Evolutionary conservation across 2,888 invertebrate genomes (phyloP).

Genomic region (Orthosia gothica): DNA sequence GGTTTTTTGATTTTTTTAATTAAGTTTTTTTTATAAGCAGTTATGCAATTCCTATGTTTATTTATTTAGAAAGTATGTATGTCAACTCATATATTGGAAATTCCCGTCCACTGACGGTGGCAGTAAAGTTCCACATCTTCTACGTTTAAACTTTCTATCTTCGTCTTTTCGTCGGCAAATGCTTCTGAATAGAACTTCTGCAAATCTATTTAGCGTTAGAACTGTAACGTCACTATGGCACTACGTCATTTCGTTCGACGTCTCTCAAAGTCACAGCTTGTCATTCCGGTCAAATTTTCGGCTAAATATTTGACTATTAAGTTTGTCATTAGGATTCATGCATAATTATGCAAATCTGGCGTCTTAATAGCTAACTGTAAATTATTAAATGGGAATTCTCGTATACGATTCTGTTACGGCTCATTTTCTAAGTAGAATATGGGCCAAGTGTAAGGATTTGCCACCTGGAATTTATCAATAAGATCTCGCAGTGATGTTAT

Average conservation of each 20-base stretch:
- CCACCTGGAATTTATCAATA: no score
- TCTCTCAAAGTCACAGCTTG: constrained; percentile 27
- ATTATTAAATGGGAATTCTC: constrained; percentile 12
- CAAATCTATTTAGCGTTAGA: not conserved
- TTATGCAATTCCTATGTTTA: not conserved
- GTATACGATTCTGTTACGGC: not conserved
- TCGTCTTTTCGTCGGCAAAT: not conserved
- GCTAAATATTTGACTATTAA: constrained; percentile 25
- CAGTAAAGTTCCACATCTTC: not conserved
- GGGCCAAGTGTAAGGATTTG: no score
- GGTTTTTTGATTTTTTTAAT: no score
- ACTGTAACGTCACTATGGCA: constrained; percentile 23
- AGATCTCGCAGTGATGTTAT: no score
- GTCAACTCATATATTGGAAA: not conserved
- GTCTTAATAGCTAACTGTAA: constrained; percentile 42
- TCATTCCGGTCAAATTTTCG: constrained; percentile 44
- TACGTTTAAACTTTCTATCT: not conserved
- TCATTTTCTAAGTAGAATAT: not conserved
- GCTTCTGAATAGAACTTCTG: constrained; percentile 34
- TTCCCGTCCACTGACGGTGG: not conserved
- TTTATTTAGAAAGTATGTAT: not conserved
- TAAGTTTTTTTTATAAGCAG: no score
- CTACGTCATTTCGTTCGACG: constrained; percentile 37
- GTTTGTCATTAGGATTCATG: constrained; percentile 11
- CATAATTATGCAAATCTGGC: constrained; percentile 22